phyloP scores from a whole-genome alignment of 2,113 vertebrate genomes.

The Chascanopsetta lugubris region DNA sequence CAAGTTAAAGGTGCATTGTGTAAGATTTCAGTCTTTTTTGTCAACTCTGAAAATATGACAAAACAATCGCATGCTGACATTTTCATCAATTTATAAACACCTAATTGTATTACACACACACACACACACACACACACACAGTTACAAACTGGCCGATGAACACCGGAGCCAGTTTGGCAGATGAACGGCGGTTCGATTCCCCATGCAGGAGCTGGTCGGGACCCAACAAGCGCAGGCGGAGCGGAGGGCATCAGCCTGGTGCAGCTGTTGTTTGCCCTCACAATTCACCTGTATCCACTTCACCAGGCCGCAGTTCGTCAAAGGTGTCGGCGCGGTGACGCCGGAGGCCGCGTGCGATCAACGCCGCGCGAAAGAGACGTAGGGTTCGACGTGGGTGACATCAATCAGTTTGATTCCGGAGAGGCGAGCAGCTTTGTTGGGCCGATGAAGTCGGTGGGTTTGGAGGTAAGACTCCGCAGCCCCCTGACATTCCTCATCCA shows the following conservation, averaged over 20 bases:
- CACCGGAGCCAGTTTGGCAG: not conserved
- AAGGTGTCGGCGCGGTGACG: not conserved
- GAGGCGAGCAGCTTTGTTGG: not conserved
- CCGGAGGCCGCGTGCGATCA: not conserved
- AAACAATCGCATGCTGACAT: no score
- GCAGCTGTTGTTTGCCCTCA: not conserved
- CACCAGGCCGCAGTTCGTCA: not conserved
- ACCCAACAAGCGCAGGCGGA: not conserved
- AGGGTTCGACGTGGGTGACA: not conserved
- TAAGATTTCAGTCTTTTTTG: no score
- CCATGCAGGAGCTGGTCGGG: not conserved
- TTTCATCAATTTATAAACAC: no score
- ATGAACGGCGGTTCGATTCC: not conserved
- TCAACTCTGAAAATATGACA: no score
- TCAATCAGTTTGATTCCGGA: conserved; percentile 9
- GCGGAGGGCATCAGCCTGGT: not conserved
- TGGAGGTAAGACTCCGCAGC: conserved; percentile 13
- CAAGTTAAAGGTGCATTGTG: no score
- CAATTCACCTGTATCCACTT: not conserved
- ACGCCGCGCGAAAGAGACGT: not conserved
- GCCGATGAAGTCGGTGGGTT: conserved; percentile 18
- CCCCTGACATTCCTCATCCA: conserved; percentile 27
- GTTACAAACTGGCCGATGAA: not conserved
- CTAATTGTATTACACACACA: no score
- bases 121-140: not conserved